Conservation (phyloP, 1,140 invertebrate species). For the Sipha flava region DNA sequence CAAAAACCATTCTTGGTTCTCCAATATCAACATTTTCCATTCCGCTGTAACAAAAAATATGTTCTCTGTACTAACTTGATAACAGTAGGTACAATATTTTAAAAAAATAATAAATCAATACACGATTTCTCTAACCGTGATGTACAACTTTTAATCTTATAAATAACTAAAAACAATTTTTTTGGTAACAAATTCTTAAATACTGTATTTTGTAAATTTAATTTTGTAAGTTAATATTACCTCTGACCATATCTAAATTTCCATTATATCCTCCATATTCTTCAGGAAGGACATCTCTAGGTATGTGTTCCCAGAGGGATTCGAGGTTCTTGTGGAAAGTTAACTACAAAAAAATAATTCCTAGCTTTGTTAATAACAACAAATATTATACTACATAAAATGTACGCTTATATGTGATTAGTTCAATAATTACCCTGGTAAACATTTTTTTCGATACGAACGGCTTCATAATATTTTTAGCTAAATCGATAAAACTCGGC, state of each 20-base stretch:
- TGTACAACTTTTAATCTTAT: too few species aligned
- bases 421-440: conserved; percentile 49
- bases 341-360: conserved; percentile 35
- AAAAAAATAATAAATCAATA: not conserved
- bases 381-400: not conserved
- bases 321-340: conserved; percentile 37
- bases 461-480: conserved; percentile 52
- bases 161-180: too few species aligned
- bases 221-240: conserved; percentile 37
- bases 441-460: conserved; percentile 57
- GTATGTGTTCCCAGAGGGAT: conserved; percentile 36
- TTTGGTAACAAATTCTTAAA: too few species aligned
- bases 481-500: conserved; percentile 53
- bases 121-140: too few species aligned
- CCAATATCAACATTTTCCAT: conserved; percentile 43
- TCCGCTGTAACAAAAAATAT: conserved; percentile 39
- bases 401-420: not conserved
- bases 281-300: conserved; percentile 36
- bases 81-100: not conserved
- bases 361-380: not conserved
- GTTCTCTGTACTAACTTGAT: not conserved
- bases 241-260: conserved; percentile 35
- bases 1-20: conserved; percentile 45
- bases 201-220: too few species aligned
- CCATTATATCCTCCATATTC: conserved; percentile 38